Evolutionary conservation across 2,797 vertebrate species (phyloP), one percentile per base, ranked within the genome.

Genomic region (Poeciliopsis infans): DNA sequence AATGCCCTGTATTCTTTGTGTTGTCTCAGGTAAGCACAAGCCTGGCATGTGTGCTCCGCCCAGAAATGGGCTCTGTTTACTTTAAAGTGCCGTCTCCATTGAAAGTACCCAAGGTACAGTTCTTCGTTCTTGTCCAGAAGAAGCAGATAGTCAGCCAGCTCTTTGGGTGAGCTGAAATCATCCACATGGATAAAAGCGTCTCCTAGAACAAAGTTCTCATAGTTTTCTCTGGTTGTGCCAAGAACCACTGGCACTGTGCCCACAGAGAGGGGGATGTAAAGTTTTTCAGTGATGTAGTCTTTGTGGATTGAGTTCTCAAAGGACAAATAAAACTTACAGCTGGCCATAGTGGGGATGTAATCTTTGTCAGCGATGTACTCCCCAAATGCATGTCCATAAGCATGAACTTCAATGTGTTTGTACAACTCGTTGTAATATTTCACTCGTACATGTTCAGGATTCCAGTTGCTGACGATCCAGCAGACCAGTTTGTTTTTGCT

Each of bases 381-480:
- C 83, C 97, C 97, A 6, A 99, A 99, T 49, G 98, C 98, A 94
- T 98, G 97, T 78, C 98, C 98, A 0, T 97, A 99, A 0, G 97
- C 97, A 7, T 98, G 96, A 76, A 99, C 97, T 95, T 99, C 97
- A 70, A 98, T 96, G 88, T 98, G 97, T 90, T 98, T 98, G 93
- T 96, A 97, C 39, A 99, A 93, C 89, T 99, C 97, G 5, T 99
- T 98, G 92, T 98, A 99, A 93, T 99, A 99, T 88, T 99, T 99
- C 77, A 98, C 97, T 85, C 98, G 94, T 53, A 96, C 97, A 0
- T 98, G 97, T 83, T 98, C 96, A 16, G 97, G 97, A 82, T 98
- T 99, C 98, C 98, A 99, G 94, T 99, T 97, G 94, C 98, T 99
- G 53, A 99, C 98, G 43, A 99, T 97, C 98, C 98, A 99, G 92